Conservation (phyloP, 1,140 invertebrate genomes). For the Trichoplusia ni region DNA sequence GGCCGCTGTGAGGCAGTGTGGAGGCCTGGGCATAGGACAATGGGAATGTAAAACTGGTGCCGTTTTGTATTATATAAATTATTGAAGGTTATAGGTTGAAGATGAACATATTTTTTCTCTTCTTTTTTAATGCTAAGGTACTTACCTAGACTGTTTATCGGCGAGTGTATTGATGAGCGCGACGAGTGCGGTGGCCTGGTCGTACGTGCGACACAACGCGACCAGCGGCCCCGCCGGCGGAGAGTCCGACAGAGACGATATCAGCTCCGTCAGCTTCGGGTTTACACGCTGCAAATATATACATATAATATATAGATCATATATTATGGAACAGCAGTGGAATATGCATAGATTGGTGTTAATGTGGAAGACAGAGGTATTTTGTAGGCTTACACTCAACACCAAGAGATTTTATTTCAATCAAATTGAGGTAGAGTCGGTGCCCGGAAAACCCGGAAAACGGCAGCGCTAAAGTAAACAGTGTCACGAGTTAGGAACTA, state of each 20-base stretch:
- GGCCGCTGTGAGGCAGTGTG: conserved; percentile 97
- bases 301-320: background rate
- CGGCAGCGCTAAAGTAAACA: no score
- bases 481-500: no score
- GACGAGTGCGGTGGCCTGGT: conserved; percentile 96
- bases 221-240: conserved; percentile 96
- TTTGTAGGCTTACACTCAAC: no score
- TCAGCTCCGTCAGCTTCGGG: conserved; percentile 69
- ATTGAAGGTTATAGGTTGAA: no score
- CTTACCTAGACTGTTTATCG: conserved; percentile 88
- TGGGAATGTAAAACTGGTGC: no score
- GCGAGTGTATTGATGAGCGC: conserved; percentile 98
- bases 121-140: conserved; percentile 2
- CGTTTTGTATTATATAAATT: no score
- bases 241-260: conserved; percentile 87
- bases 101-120: no score
- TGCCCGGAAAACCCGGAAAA: no score
- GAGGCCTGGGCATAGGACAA: conserved; percentile 83
- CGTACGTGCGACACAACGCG: conserved; percentile 95
- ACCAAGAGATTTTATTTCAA: no score
- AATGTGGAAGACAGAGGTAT: no score
- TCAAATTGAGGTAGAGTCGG: no score
- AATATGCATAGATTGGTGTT: no score
- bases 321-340: background rate
- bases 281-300: conserved; percentile 67